Conservation (phyloP, 2,888 invertebrate genomes). For the Eueremaeus valkanovi region DNA sequence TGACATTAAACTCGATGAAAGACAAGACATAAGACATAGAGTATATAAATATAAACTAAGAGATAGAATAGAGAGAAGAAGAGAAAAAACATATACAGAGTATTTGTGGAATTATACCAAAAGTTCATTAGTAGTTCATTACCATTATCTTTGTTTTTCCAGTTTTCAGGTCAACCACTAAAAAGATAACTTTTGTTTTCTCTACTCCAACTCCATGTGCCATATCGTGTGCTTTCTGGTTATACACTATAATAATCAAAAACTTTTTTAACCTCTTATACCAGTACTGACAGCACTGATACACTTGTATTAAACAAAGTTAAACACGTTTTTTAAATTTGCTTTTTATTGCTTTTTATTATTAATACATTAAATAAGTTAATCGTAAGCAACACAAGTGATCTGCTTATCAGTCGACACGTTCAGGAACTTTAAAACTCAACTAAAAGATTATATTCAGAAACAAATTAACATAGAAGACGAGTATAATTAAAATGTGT, state of each 20-base stretch:
- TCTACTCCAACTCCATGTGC: neutral
- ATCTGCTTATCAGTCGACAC: neutral
- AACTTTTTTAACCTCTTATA: too few relatives aligned
- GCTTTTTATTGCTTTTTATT: neutral
- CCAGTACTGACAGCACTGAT: too few relatives aligned
- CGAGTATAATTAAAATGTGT: too few relatives aligned
- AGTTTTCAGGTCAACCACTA: conserved; percentile 9
- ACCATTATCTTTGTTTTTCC: neutral
- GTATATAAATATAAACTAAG: neutral
- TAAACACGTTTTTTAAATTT: neutral
- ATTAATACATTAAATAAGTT: neutral
- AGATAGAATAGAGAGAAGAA: neutral
- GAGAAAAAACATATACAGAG: neutral
- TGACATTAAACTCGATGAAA: neutral
- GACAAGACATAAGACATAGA: too few relatives aligned
- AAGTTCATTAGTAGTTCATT: conserved; percentile 1
- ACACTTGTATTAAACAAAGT: too few relatives aligned
- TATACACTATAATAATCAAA: too few relatives aligned
- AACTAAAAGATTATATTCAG: too few relatives aligned
- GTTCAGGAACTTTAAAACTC: conserved; percentile 4
- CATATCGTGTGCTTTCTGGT: neutral
- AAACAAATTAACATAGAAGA: too few relatives aligned
- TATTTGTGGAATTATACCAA: conserved; percentile 29
- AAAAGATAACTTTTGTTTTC: conserved; percentile 28
- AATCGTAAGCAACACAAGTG: neutral